phyloP scores from a whole-genome alignment of 2,797 vertebrate genomes.

The Sebastes kiyomatsui region DNA sequence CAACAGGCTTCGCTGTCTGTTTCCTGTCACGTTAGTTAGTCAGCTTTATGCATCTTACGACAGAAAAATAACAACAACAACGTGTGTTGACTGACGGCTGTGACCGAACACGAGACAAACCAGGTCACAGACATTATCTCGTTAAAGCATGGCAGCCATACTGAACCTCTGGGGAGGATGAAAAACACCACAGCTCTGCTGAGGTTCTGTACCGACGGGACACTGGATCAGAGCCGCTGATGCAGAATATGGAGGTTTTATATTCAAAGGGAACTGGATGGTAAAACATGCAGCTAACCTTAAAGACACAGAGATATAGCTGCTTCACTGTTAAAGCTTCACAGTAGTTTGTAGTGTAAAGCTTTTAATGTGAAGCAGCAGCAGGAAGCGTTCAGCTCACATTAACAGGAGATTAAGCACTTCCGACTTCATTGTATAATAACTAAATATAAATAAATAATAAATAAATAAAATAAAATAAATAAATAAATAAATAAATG shows the following conservation, averaged over 20 bases:
- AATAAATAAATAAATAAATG: no score
- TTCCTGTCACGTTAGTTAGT: background rate
- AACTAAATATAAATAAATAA: no score
- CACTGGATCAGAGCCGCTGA: background rate
- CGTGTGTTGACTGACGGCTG: background rate
- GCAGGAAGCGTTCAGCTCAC: no score
- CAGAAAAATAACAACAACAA: constrained; percentile 11
- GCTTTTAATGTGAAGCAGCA: no score
- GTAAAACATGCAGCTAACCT: background rate
- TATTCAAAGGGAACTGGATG: no score
- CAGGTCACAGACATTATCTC: background rate
- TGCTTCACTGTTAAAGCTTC: no score
- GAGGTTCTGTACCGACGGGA: background rate
- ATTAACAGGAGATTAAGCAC: no score
- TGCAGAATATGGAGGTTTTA: background rate
- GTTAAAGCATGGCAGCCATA: background rate
- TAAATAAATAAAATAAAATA: no score
- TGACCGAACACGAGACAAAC: background rate
- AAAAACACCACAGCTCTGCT: background rate
- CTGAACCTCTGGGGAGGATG: background rate
- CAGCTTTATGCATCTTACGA: background rate
- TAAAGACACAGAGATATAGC: no score
- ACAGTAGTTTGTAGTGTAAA: no score
- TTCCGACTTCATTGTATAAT: no score
- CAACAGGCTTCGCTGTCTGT: background rate